These are phyloP conservation scores for Sigmodon hispidus DNA, from an alignment of 2,113 vertebrate species.

Conservation along the genomic window DNA sequence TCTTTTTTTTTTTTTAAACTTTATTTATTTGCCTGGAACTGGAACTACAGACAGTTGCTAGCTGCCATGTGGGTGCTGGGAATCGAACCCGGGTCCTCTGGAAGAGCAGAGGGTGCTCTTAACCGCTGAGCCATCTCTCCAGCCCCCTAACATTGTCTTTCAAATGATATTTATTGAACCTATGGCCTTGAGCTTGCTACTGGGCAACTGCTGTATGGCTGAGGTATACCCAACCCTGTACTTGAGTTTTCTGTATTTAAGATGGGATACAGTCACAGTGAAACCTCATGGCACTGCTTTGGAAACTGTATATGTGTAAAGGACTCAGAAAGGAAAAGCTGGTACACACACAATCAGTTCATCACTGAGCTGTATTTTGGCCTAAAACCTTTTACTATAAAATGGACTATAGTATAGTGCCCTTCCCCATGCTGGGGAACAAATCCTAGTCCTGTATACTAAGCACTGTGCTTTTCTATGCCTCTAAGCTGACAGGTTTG, in stretches of 20 bases:
- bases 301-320: background rate
- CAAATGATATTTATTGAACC: background rate
- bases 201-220: background rate
- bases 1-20: no score
- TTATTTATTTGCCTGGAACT: no score
- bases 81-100: no score
- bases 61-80: no score
- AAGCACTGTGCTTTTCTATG: background rate
- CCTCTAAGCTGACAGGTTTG: no score
- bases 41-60: no score
- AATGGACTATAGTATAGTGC: background rate
- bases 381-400: background rate
- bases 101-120: no score
- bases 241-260: conserved; percentile 19
- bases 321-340: conserved; percentile 20
- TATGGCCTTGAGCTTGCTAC: background rate
- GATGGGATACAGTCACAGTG: background rate
- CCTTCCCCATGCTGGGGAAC: background rate
- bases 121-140: no score
- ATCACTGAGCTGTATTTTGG: background rate
- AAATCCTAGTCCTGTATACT: background rate
- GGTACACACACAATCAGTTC: background rate
- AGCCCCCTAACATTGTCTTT: no score
- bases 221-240: background rate
- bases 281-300: background rate